These are phyloP conservation scores for Chiloscyllium plagiosum DNA, from an alignment of 2,113 vertebrate species.

Conservation along the genomic window DNA sequence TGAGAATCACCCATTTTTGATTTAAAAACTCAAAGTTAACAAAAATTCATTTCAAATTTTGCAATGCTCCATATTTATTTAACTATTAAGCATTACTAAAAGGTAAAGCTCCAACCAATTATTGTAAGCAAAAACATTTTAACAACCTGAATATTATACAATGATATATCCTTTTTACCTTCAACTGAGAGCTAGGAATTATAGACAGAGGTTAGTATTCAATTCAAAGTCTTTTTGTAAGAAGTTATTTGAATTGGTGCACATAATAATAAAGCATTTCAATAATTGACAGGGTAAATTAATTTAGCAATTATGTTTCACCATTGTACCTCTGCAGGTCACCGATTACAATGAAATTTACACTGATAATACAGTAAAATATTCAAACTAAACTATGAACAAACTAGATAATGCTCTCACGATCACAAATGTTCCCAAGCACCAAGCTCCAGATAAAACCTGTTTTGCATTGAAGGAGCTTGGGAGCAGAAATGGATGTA, in stretches of 20 bases:
- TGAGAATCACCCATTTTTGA: not conserved
- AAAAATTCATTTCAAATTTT: not conserved
- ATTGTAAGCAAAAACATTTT: not conserved
- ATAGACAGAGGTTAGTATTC: no score
- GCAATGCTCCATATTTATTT: not conserved
- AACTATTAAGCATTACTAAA: not conserved
- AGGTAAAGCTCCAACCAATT: not conserved
- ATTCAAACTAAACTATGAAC: not conserved
- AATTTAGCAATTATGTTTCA: not conserved
- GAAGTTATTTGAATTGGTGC: not conserved
- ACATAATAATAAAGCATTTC: not conserved
- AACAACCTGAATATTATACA: not conserved
- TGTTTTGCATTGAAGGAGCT: not conserved
- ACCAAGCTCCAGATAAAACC: not conserved
- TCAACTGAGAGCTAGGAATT: not conserved
- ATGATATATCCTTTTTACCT: not conserved
- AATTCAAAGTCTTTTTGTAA: not conserved
- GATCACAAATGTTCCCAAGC: not conserved
- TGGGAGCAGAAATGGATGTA: not conserved
- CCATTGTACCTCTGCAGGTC: not conserved
- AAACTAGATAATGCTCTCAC: not conserved
- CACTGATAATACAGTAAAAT: not conserved
- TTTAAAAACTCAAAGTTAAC: not conserved
- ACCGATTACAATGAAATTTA: not conserved
- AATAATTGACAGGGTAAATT: not conserved